Evolutionary conservation across 1,140 invertebrate species (phyloP).

Genomic region (Homalodisca vitripennis): DNA sequence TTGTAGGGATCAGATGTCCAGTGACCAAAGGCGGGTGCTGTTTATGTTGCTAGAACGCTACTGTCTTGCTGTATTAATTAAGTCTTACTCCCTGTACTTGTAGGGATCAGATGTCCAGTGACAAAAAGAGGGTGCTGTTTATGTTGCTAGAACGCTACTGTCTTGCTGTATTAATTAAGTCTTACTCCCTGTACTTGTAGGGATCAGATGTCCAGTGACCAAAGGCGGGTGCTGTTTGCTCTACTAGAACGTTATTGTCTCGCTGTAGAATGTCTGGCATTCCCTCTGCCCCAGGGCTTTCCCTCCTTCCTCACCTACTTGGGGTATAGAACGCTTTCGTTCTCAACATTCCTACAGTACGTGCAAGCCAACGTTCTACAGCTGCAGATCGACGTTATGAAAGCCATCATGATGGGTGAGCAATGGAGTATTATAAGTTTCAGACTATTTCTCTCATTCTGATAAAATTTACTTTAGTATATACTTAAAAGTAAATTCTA

Average conservation of each 20-base stretch:
- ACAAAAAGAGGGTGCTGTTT: conserved; percentile 34
- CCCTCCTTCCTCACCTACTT: conserved; percentile 84
- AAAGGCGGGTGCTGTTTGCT: conserved; percentile 34
- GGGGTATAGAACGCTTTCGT: conserved; percentile 71
- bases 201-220: conserved; percentile 34
- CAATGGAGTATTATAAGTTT: no score
- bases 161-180: no score
- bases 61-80: no score
- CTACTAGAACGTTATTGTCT: conserved; percentile 61
- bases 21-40: no score
- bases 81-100: conserved; percentile 30
- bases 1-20: no score
- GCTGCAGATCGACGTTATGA: conserved; percentile 82
- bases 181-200: conserved; percentile 35
- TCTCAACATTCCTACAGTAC: conserved; percentile 75
- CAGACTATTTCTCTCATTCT: no score
- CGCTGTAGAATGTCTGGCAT: conserved; percentile 74
- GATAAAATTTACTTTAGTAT: no score
- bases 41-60: no score
- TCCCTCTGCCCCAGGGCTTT: conserved; percentile 80
- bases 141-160: conserved; percentile 57
- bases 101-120: conserved; percentile 37
- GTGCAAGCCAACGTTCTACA: conserved; percentile 78
- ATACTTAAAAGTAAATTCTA: no score
- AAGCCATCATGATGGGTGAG: conserved; percentile 74